phyloP scores from a whole-genome alignment of 2,888 invertebrate species.

The Helobdella robusta region DNA sequence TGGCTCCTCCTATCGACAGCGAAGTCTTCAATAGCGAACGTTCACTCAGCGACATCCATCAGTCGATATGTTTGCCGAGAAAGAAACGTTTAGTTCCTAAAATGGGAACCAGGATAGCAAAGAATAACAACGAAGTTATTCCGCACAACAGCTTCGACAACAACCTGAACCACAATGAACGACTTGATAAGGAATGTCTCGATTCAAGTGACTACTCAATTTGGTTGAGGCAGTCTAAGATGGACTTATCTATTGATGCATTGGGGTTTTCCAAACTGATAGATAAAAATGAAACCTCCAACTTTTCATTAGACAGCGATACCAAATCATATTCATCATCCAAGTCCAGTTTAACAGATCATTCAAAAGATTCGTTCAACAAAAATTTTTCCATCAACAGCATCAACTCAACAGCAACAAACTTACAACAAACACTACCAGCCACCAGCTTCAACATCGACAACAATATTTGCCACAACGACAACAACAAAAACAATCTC shows the following conservation, averaged over 20 bases:
- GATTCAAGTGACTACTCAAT: not conserved
- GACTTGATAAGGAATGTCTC: no score
- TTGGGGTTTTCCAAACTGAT: no score
- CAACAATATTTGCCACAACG: no score
- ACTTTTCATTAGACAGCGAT: not conserved
- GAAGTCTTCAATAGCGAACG: no score
- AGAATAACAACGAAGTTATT: conserved; percentile 62
- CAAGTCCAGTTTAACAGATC: conserved; percentile 10
- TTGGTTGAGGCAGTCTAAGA: conserved; percentile 24
- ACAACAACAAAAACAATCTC: no score
- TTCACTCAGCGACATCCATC: not conserved
- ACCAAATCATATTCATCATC: not conserved
- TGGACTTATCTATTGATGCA: not conserved
- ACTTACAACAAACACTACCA: no score
- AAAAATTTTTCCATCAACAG: no score
- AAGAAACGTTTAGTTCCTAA: conserved; percentile 5
- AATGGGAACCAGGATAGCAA: conserved; percentile 45
- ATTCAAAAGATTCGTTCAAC: not conserved
- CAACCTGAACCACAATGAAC: no score
- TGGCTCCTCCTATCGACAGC: no score
- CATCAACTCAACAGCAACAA: no score
- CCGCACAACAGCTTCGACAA: conserved; percentile 53
- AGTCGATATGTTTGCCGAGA: not conserved
- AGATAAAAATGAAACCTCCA: not conserved
- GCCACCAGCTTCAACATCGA: no score